Evolutionary conservation across 1,140 invertebrate species (phyloP), one percentile per base, ranked within the genome.

Genomic region (Aethina tumida): DNA sequence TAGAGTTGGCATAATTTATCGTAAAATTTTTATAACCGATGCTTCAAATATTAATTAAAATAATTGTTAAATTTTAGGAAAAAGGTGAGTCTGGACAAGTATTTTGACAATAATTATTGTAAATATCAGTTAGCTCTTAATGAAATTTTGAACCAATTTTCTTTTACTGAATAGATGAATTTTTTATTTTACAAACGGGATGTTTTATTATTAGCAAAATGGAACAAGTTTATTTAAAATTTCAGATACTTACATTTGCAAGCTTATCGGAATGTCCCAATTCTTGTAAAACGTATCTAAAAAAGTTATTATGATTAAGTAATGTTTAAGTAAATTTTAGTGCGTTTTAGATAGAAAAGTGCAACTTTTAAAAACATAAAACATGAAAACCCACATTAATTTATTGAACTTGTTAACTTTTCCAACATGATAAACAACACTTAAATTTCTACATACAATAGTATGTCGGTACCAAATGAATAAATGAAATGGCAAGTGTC

Each of bases 281-380:
- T 60, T 78, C 70, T 48, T 63, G 56, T 9, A 76, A 53, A 26
- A 74, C 64, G 52, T 65, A 77, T 45, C 74, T 77, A 49, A 45
- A 59, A 55, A 31, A 39, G 28, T 21, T 41, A 19, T n/a, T 20
- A 2, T 26, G 28, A 14, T 36, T n/a, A 27, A 40, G 32, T 26
- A 47, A 19, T 33, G 2, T 33, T 19, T 4, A 4, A n/a, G 17
- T 19, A 26, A 26, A 26, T 3, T 26, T 10, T 10, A 26, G n/a
- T 2, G 2, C 5, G 5, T 26, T 2, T 3, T 26, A 26, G n/a
- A 26, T 13, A 26, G 14, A 26, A 26, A 4, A 26, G 2, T 10
- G n/a, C 13, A 13, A 10, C n/a, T 13, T 10, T 26, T 3, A 26
- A 26, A 26, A 10, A 13, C n/a, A 10, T n/a, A 26, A 26, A 26